Evolutionary conservation across 1,140 invertebrate genomes (phyloP), one percentile per base, ranked within the genome.

Genomic region (Oryctes rhinoceros): DNA sequence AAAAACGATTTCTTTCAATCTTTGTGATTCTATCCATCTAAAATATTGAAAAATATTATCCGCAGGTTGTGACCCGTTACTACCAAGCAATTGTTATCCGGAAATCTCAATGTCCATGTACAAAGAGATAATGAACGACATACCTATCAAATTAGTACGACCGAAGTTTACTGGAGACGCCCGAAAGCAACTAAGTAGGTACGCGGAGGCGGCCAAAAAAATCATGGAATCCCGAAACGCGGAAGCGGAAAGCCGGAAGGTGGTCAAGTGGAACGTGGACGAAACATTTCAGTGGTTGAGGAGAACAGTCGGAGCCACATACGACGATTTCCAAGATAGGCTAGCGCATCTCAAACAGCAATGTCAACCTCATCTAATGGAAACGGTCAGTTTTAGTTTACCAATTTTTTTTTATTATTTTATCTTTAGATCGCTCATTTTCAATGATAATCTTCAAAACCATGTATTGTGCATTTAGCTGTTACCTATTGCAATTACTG

Each of bases 211-310:
- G 7, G 97, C 97, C 0, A 99, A 99, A 86, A 96, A 97, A 87
- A 97, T 98, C 90, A 98, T 99, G 81, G 97, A 98, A 87, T 96
- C 96, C 1, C 92, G 96, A 82, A 96, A 95, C 87, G 95, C 96
- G 0, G 94, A 96, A n/a, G 92, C 96, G 0, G 97, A 98, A 86
- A 97, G 96, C 85, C 90, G 98, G 81, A 99, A 99, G 89, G 95
- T 98, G 6, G 97, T 99, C 0, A 99, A 99, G 88, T 99, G 97
- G 97, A 98, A 99, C 90, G 97, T 96, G 0, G 97, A 99, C 86
- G 97, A 99, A 84, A 98, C 97, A 2, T 98, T 99, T 88, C 94
- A 96, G 82, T 99, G 97, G 97, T 87, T 99, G 37, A 91, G 97
- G 86, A 92, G 94, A 86, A 98, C 96, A 13, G 93, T 97, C n/a